These are phyloP conservation scores for Apamea crenata DNA, from an alignment of 2,888 invertebrate species.

Conservation along the genomic window DNA sequence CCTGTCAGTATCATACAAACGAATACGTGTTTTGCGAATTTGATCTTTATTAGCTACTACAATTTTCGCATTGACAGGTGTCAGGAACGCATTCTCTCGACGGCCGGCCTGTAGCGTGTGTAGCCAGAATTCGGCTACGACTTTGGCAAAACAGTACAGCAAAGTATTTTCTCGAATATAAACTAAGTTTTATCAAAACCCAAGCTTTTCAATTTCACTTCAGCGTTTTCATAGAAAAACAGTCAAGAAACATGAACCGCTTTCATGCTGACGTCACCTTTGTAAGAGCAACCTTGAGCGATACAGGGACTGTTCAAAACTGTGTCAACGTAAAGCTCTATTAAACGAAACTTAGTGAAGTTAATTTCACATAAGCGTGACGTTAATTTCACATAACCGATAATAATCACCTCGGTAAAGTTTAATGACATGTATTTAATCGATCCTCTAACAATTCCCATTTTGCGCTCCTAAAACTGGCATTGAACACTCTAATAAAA, in stretches of 20 bases:
- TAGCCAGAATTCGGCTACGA: too few relatives aligned
- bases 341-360: too few relatives aligned
- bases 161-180: neutral
- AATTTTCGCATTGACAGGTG: too few relatives aligned
- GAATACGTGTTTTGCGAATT: too few relatives aligned
- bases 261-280: neutral
- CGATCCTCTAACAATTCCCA: neutral
- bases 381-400: neutral
- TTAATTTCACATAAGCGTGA: too few relatives aligned
- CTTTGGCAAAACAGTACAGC: too few relatives aligned
- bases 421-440: neutral
- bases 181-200: neutral
- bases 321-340: neutral
- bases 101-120: too few relatives aligned
- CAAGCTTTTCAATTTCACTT: neutral
- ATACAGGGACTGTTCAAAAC: neutral
- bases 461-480: neutral
- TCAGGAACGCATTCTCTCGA: too few relatives aligned
- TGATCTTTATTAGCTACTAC: too few relatives aligned
- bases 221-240: conserved; percentile 3
- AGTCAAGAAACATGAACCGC: conserved; percentile 2
- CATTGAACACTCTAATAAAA: neutral
- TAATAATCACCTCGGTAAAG: neutral
- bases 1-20: too few relatives aligned
- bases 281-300: conserved; percentile 19